Conservation (phyloP, 2,113 vertebrate genomes). For the Manacus vitellinus region DNA sequence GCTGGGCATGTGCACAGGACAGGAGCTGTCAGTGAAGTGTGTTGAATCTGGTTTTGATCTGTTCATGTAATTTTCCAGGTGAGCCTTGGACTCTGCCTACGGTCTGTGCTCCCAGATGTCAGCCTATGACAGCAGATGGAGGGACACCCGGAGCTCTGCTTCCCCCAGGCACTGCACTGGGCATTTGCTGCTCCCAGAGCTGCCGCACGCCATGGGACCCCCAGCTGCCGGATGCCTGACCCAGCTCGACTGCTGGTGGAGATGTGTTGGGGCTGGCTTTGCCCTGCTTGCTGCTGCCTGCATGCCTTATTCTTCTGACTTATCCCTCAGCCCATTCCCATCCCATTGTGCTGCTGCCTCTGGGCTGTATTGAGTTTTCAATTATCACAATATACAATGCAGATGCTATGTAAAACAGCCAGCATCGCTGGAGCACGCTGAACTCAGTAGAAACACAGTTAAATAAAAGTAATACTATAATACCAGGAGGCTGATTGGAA, state of each 20-base stretch:
- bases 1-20: not conserved
- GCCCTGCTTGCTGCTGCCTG: not conserved
- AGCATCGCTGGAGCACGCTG: not conserved
- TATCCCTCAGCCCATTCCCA: not conserved
- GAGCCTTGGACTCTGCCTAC: not conserved
- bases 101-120: not conserved
- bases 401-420: slow-evolving; percentile 9
- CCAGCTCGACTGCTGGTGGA: not conserved
- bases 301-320: slow-evolving; percentile 10
- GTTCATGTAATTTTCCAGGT: slow-evolving; percentile 35
- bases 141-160: accelerated
- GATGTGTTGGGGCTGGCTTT: not conserved
- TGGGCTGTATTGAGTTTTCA: not conserved
- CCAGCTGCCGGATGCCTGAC: not conserved
- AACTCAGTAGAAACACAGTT: not conserved
- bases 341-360: not conserved
- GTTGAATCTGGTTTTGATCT: not conserved
- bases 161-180: not conserved
- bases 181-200: not conserved
- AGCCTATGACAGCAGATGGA: accelerated
- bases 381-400: not conserved
- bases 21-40: not conserved
- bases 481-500: slow-evolving; percentile 51
- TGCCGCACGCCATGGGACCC: accelerated
- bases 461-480: not conserved